Conservation (phyloP, 2,113 vertebrate species). For the Piaya cayana region DNA sequence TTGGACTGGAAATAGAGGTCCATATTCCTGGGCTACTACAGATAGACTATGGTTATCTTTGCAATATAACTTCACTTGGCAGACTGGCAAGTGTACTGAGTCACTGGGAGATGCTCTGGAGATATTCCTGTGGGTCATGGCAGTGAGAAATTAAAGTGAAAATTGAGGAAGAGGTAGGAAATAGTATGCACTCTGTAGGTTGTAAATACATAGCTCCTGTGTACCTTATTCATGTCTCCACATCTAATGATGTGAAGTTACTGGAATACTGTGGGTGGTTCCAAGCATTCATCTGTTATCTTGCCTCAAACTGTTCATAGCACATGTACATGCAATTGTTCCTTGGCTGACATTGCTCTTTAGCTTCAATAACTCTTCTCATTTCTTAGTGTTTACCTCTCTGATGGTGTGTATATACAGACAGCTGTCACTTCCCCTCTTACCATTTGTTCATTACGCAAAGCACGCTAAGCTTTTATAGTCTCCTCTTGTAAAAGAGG, state of each 20-base stretch:
- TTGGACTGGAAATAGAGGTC: background rate
- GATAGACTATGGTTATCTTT: background rate
- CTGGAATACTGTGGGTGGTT: background rate
- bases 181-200: background rate
- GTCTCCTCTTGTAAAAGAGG: constrained; percentile 4
- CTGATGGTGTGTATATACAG: background rate
- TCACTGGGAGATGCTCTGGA: background rate
- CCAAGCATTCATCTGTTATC: background rate
- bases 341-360: background rate
- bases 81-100: background rate
- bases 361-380: background rate
- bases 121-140: background rate
- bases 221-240: background rate
- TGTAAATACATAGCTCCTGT: background rate
- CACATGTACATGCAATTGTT: background rate
- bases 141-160: background rate
- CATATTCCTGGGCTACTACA: background rate
- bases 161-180: background rate
- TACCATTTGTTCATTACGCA: background rate
- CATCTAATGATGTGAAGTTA: background rate
- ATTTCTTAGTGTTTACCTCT: background rate
- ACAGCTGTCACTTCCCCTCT: constrained; percentile 18
- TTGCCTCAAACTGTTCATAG: background rate
- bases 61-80: background rate
- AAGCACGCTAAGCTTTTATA: constrained; percentile 18